These are phyloP conservation scores for Atethmia centrago DNA, from an alignment of 2,888 invertebrate genomes.

Conservation along the genomic window DNA sequence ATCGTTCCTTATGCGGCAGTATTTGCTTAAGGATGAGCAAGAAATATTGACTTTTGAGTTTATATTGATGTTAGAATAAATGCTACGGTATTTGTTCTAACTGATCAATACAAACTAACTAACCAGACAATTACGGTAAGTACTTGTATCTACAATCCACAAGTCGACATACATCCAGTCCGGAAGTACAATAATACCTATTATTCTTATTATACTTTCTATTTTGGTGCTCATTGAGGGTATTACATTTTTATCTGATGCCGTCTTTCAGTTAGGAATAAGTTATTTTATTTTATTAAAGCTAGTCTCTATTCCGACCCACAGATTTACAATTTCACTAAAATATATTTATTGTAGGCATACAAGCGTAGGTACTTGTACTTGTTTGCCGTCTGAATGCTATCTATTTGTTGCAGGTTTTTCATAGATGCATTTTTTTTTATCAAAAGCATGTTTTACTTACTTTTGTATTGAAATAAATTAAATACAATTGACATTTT, in stretches of 20 bases:
- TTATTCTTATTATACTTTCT: too few relatives aligned
- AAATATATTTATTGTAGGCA: conserved; percentile 2
- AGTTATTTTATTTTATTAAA: conserved; percentile 12
- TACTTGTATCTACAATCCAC: too few relatives aligned
- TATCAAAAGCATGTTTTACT: not conserved
- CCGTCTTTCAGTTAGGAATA: not conserved
- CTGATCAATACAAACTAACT: conserved; percentile 10
- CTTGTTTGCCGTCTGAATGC: conserved; percentile 3
- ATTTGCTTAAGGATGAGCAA: not conserved
- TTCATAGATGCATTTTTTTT: not conserved
- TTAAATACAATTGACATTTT: not conserved
- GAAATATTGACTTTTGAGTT: not conserved
- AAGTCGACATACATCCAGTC: too few relatives aligned
- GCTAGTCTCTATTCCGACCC: not conserved
- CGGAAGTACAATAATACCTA: too few relatives aligned
- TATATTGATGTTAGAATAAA: too few relatives aligned
- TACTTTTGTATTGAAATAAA: not conserved
- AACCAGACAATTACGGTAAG: too few relatives aligned
- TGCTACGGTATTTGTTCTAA: conserved; percentile 6
- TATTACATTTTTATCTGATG: conserved; percentile 13
- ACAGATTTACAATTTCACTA: conserved; percentile 2
- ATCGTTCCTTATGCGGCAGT: too few relatives aligned
- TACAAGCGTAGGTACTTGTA: conserved; percentile 7
- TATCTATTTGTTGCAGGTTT: not conserved
- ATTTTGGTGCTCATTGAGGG: too few relatives aligned